A percentile compares a stretch with the other conserved stretches of the same genome.
phyloP scores from a whole-genome alignment of 2,113 vertebrate species.

The Craseonycteris thonglongyai region DNA sequence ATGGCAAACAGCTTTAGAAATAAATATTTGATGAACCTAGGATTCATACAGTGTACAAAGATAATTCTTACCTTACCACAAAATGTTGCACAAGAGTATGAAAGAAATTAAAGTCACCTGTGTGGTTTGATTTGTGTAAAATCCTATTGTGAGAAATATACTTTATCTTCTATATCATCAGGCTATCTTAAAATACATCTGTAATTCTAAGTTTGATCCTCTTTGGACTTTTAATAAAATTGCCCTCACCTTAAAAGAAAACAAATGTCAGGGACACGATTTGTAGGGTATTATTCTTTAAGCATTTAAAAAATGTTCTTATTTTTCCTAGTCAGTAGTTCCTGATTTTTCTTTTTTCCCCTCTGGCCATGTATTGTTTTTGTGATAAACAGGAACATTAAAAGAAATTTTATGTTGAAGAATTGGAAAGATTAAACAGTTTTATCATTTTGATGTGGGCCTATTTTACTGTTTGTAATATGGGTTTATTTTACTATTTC shows the following conservation, averaged over 20 bases:
- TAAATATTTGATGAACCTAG: neutral
- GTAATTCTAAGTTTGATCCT: neutral
- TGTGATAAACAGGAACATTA: neutral
- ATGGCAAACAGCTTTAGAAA: neutral
- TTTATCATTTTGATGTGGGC: neutral
- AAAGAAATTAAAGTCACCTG: neutral
- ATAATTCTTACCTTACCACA: neutral
- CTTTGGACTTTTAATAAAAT: neutral
- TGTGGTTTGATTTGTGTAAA: neutral
- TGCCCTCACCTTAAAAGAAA: neutral
- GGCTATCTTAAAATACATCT: neutral
- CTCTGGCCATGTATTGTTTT: neutral
- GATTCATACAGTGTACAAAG: neutral
- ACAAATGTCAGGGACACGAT: neutral
- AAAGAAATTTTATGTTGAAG: neutral
- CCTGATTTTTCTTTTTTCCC: neutral
- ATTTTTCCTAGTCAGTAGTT: neutral
- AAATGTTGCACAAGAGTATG: neutral
- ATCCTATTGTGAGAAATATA: neutral
- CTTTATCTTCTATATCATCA: neutral
- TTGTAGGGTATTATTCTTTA: neutral
- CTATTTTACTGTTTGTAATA: neutral
- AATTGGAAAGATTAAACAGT: neutral
- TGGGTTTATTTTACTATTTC: neutral
- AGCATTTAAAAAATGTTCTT: neutral